These are phyloP conservation scores for Pseudomyrmex cubaensis DNA, from an alignment of 1,140 invertebrate species.

Conservation along the genomic window DNA sequence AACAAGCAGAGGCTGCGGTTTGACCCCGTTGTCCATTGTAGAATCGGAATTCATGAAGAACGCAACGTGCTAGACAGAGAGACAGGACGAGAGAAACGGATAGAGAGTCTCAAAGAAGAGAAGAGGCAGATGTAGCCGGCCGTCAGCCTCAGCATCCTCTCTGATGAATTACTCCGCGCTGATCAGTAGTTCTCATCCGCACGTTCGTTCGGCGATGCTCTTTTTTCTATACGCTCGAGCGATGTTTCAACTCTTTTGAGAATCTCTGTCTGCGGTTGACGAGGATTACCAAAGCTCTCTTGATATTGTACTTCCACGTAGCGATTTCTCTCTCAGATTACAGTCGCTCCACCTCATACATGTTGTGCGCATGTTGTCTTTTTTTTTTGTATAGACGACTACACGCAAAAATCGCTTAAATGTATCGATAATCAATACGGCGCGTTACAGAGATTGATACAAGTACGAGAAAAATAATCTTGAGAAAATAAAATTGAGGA, in stretches of 20 bases:
- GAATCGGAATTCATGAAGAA: conserved; percentile 75
- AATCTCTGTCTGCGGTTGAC: conserved; percentile 51
- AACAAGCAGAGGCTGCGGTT: conserved; percentile 76
- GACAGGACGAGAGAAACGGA: conserved; percentile 62
- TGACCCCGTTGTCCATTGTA: conserved; percentile 77
- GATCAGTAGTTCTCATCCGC: conserved; percentile 81
- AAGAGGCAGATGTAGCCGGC: conserved; percentile 74
- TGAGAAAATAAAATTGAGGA: neutral
- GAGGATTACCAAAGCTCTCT: conserved; percentile 54
- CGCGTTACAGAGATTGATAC: conserved; percentile 32
- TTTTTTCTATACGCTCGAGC: conserved; percentile 27
- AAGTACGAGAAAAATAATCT: conserved; percentile 9
- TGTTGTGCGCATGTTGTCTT: conserved; percentile 3
- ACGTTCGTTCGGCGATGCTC: neutral
- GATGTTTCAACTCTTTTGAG: conserved; percentile 19
- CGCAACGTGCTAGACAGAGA: conserved; percentile 42
- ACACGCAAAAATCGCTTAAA: conserved; percentile 17
- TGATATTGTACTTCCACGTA: conserved; percentile 53
- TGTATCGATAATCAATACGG: conserved; percentile 42
- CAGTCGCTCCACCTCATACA: conserved; percentile 16
- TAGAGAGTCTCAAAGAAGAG: conserved; percentile 66
- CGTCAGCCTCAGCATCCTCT: conserved; percentile 80
- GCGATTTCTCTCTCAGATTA: conserved; percentile 57
- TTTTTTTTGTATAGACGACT: conserved; percentile 1
- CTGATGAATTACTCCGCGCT: conserved; percentile 82